phyloP scores from a whole-genome alignment of 2,113 vertebrate genomes.

The Xiphophorus hellerii region DNA sequence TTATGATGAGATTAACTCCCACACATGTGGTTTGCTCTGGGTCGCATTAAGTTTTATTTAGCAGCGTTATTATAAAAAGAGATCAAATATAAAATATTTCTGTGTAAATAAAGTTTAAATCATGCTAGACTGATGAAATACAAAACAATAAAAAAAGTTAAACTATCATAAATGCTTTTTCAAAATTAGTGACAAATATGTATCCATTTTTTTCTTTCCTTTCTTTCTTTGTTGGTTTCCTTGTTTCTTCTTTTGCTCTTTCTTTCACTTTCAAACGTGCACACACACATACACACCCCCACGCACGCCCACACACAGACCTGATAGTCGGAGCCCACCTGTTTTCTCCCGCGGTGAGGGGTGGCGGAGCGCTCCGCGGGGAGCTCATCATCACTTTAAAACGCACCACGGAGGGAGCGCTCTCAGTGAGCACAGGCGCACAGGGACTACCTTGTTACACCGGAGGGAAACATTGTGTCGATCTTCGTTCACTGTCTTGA shows the following conservation, averaged over 20 bases:
- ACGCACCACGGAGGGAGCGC: conserved; percentile 67
- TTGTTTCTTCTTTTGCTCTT: background rate
- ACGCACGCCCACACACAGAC: background rate
- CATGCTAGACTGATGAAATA: background rate
- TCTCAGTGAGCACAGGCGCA: conserved; percentile 38
- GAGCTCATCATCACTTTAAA: conserved; percentile 76
- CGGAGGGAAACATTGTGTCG: conserved; percentile 28
- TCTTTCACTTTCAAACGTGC: background rate
- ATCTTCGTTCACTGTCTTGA: conserved; percentile 16
- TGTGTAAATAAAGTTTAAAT: background rate
- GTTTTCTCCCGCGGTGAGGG: conserved; percentile 48
- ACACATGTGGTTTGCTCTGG: too few species aligned
- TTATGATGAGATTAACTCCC: too few species aligned
- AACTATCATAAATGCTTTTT: background rate
- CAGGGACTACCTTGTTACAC: conserved; percentile 54
- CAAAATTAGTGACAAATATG: background rate
- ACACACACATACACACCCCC: background rate
- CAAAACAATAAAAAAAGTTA: background rate
- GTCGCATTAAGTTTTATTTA: too few species aligned
- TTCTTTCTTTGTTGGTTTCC: background rate
- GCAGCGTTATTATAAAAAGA: too few species aligned
- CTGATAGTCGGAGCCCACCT: conserved; percentile 25
- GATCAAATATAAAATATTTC: too few species aligned
- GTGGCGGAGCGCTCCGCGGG: conserved; percentile 62
- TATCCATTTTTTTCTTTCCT: background rate